Evolutionary conservation across 2,113 vertebrate species (phyloP).

Genomic region (Aix galericulata): DNA sequence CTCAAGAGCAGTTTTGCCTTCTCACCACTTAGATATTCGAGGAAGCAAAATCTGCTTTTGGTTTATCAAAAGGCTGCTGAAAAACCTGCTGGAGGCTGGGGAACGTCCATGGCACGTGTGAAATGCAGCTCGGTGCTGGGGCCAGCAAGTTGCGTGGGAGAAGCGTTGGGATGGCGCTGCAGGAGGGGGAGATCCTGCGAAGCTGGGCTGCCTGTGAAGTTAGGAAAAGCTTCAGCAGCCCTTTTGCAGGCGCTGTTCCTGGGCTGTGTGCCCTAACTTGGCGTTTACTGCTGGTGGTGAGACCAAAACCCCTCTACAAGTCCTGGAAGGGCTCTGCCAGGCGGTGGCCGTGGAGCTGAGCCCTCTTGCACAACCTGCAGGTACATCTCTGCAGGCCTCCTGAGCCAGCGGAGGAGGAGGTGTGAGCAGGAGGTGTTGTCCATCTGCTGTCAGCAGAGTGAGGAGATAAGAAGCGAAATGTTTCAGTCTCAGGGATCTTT

Average conservation of each 20-base stretch:
- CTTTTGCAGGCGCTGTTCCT: not conserved
- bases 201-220: not conserved
- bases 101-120: not conserved
- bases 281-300: not conserved
- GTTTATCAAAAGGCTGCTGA: not conserved
- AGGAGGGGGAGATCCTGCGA: not conserved
- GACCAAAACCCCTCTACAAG: not conserved
- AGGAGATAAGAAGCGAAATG: not conserved
- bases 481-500: not conserved
- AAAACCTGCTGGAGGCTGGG: not conserved
- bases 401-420: not conserved
- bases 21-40: not conserved
- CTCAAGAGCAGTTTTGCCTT: not conserved
- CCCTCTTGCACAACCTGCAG: rapidly evolving
- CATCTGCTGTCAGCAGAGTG: not conserved
- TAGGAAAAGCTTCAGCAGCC: not conserved
- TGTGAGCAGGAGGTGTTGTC: not conserved
- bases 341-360: not conserved
- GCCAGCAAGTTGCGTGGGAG: not conserved
- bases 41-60: not conserved
- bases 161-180: not conserved
- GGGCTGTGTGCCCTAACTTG: not conserved
- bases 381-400: not conserved
- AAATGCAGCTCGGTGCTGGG: not conserved
- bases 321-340: not conserved